These are phyloP conservation scores for Morphnarchus princeps DNA, from an alignment of 2,113 vertebrate species.

Conservation along the genomic window DNA sequence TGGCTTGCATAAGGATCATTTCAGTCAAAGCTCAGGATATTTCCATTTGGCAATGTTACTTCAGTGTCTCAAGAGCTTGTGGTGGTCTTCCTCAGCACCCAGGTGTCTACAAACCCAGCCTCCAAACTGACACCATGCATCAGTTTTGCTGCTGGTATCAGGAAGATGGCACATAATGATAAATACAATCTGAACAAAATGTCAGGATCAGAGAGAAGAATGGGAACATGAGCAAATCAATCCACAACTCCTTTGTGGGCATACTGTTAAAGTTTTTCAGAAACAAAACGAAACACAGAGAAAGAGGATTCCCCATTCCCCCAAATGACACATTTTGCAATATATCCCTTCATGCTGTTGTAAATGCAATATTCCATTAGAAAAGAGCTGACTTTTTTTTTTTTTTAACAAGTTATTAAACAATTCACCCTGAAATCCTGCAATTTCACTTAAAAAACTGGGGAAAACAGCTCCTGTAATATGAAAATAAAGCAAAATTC, in stretches of 20 bases:
- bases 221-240: background rate
- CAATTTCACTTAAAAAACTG: background rate
- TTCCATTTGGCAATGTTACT: background rate
- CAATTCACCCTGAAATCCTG: background rate
- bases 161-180: accelerated
- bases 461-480: background rate
- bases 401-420: background rate
- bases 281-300: background rate
- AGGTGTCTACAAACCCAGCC: background rate
- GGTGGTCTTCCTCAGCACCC: background rate
- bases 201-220: background rate
- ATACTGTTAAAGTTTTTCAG: background rate
- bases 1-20: background rate
- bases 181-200: background rate
- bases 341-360: background rate
- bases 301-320: background rate
- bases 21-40: background rate
- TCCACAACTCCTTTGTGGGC: background rate
- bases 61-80: background rate
- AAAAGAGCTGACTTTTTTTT: background rate
- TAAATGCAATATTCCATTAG: background rate
- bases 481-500: background rate
- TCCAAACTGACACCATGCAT: background rate
- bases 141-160: background rate
- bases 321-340: background rate